phyloP scores from a whole-genome alignment of 2,797 vertebrate species.

The Hybognathus amarus region DNA sequence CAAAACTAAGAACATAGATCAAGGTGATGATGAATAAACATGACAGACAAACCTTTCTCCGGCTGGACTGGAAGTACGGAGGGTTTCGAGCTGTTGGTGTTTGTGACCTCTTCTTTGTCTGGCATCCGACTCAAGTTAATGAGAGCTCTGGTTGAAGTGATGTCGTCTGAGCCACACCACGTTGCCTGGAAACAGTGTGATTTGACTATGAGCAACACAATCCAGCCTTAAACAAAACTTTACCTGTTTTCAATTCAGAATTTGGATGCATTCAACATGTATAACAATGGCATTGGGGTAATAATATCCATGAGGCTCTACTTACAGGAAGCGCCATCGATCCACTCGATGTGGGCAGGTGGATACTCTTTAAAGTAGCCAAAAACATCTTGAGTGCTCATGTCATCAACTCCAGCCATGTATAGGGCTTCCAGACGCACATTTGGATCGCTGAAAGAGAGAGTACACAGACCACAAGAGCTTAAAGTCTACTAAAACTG shows the following conservation, averaged over 20 bases:
- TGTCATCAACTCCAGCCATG: conserved; percentile 92
- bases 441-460: conserved; percentile 84
- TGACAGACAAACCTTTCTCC: conserved; percentile 64
- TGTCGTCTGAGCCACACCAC: conserved; percentile 97
- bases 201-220: conserved; percentile 15
- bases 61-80: conserved; percentile 64
- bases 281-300: not conserved
- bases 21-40: not conserved
- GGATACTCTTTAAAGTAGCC: conserved; percentile 95
- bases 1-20: not conserved
- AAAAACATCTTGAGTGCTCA: conserved; percentile 97
- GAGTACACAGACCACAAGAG: not conserved
- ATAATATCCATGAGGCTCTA: conserved; percentile 40
- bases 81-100: conserved; percentile 70
- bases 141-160: conserved; percentile 90
- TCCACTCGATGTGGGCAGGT: conserved; percentile 96
- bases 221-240: not conserved
- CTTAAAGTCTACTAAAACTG: not conserved
- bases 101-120: conserved; percentile 75
- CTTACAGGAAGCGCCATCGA: conserved; percentile 96
- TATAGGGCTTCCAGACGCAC: conserved; percentile 91
- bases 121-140: conserved; percentile 91
- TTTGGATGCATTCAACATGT: not conserved
- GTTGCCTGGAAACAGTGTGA: conserved; percentile 80
- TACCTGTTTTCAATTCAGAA: not conserved